These are phyloP conservation scores for Endomychus coccineus DNA, from an alignment of 2,888 invertebrate species.

Conservation along the genomic window DNA sequence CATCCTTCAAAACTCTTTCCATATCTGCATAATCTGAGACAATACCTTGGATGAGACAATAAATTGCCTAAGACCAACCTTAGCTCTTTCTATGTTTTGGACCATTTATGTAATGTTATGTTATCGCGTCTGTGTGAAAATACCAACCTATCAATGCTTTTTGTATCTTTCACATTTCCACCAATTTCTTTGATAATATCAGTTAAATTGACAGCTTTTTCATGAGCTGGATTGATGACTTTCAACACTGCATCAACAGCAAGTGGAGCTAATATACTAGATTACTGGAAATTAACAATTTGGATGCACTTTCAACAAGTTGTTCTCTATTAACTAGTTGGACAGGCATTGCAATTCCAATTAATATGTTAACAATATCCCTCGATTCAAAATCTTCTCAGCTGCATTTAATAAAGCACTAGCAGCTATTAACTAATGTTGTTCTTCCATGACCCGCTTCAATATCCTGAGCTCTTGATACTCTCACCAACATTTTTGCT, in stretches of 20 bases:
- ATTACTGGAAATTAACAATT: constrained; percentile 98
- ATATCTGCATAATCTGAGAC: constrained; percentile 99
- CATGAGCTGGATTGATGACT: constrained; percentile 62
- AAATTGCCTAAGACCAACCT: constrained; percentile 98
- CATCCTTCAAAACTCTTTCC: constrained; percentile 97
- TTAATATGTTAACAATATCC: constrained; percentile 72
- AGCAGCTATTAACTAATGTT: constrained; percentile 94
- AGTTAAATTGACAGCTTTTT: constrained; percentile 75
- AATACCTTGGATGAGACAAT: constrained; percentile 93
- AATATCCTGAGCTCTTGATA: constrained; percentile 96
- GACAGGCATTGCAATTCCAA: constrained; percentile 77
- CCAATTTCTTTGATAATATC: constrained; percentile 95
- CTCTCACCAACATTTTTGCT: constrained; percentile 98
- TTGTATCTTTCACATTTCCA: constrained; percentile 96
- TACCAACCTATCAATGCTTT: constrained; percentile 88
- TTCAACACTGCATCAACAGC: constrained; percentile 95
- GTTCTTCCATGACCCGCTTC: constrained; percentile 99
- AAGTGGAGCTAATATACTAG: constrained; percentile 88
- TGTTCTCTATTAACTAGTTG: constrained; percentile 81
- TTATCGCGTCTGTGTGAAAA: constrained; percentile 86
- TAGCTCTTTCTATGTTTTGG: constrained; percentile 93
- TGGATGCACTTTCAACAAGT: constrained; percentile 90
- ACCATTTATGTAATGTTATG: constrained; percentile 82
- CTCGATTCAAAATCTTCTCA: constrained; percentile 83
- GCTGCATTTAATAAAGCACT: constrained; percentile 93